Evolutionary conservation across 2,888 invertebrate genomes (phyloP).

Genomic region (Iselma pallidipennis): DNA sequence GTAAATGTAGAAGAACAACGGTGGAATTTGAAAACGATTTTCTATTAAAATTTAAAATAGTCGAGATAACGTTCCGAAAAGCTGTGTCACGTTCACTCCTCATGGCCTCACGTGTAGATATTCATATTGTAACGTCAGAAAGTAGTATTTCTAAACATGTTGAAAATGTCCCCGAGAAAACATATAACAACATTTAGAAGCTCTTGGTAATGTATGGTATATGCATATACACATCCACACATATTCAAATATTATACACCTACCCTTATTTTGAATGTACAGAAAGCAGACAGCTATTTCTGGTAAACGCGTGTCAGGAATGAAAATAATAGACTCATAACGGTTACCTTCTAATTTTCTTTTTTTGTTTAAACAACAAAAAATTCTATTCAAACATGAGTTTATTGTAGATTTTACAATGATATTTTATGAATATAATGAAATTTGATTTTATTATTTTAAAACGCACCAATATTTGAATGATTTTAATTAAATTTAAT

Average conservation of each 20-base stretch:
- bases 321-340: slow-evolving; percentile 18
- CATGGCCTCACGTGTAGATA: slow-evolving; percentile 41
- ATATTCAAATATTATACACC: slow-evolving; percentile 1
- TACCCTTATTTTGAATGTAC: slow-evolving; percentile 17
- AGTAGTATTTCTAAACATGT: slow-evolving; percentile 28
- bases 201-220: slow-evolving; percentile 17
- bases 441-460: slow-evolving; percentile 27
- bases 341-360: background rate
- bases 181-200: slow-evolving; percentile 28
- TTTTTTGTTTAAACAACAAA: background rate
- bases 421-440: too few relatives aligned
- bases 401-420: background rate
- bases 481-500: slow-evolving; percentile 42
- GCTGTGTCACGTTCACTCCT: slow-evolving; percentile 37
- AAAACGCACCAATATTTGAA: slow-evolving; percentile 31
- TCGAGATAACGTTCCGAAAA: slow-evolving; percentile 12
- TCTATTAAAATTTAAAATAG: slow-evolving; percentile 12
- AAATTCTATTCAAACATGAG: too few relatives aligned
- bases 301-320: slow-evolving; percentile 20
- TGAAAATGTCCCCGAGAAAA: slow-evolving; percentile 26
- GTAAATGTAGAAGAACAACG: slow-evolving; percentile 16
- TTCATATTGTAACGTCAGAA: slow-evolving; percentile 32
- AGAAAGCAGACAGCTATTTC: slow-evolving; percentile 19
- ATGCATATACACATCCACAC: background rate
- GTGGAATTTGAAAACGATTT: slow-evolving; percentile 17